Evolutionary conservation across 2,888 invertebrate genomes (phyloP), one percentile per base, ranked within the genome.

Genomic region (Volucella bombylans): DNA sequence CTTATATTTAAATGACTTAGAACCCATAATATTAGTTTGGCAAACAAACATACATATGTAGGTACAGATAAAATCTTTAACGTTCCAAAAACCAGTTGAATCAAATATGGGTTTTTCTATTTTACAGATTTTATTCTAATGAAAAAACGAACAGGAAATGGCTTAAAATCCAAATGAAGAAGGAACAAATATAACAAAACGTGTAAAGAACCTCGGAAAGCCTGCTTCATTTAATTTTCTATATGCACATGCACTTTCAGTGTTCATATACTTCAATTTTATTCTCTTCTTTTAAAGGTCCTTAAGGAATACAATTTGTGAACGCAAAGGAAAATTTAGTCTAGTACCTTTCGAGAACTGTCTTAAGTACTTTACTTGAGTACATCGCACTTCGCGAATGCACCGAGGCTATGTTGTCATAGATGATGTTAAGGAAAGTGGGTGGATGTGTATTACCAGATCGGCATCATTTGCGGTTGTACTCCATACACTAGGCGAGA

Each of bases 311-410:
- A 76, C 81, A 64, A 81, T 74, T 74, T 74, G 55, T 64, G 57
- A 81, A 74, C 55, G 80, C 76, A 81, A 81, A 81, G 45, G 50
- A 69, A 74, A 74, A 69, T 73, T 76, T 64, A 57, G 80, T 74
- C 80, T 74, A 81, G 80, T 64, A 69, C 74, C 55, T 74, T 80
- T 81, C 68, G 64, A 81, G 69, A 74, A 81, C 76, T 81, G 76
- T 81, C 76, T 74, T 81, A 64, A 74, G 68, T 74, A 47, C 68
- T 69, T 74, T 57, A 41, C 64, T 76, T 39, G 64, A 81, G 81
- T 81, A 65, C 74, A 74, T 74, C 76, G 74, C 76, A 81, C 81
- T 81, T 80, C 68, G 68, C 74, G 39, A 69, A 81, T 74, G 68
- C 50, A 81, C 62, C n/a, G 68, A 64, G 64, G 80, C 55, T 57